phyloP scores from a whole-genome alignment of 2,113 vertebrate species.

The Megatriorchis doriae region DNA sequence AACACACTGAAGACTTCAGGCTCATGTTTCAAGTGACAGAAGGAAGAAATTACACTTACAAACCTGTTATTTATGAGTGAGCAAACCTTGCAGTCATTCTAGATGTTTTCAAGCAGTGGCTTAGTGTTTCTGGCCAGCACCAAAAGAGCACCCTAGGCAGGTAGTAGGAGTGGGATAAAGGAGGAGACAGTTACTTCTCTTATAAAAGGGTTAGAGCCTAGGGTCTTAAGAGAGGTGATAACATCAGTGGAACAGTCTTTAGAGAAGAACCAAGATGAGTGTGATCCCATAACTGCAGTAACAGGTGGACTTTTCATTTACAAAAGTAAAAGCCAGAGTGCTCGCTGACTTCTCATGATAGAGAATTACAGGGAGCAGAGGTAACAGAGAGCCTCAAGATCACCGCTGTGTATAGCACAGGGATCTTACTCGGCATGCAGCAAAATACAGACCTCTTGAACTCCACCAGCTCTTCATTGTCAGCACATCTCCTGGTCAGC shows the following conservation, averaged over 20 bases:
- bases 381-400: not conserved
- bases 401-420: not conserved
- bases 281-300: not conserved
- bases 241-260: not conserved
- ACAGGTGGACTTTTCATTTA: not conserved
- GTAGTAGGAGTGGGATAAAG: not conserved
- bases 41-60: not conserved
- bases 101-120: not conserved
- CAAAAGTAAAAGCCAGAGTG: not conserved
- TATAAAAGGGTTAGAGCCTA: not conserved
- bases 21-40: not conserved
- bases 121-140: not conserved
- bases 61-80: not conserved
- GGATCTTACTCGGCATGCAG: not conserved
- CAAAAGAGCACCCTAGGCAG: not conserved
- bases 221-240: not conserved
- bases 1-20: not conserved
- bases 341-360: not conserved
- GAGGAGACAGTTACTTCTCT: not conserved
- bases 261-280: not conserved
- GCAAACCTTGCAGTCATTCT: not conserved
- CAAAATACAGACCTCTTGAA: not conserved
- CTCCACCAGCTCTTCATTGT: not conserved
- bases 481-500: not conserved
- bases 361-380: not conserved